Percentiles rank a stretch among this genome's conserved stretches.
These are phyloP conservation scores for Magallana gigas DNA, from an alignment of 1,140 invertebrate species.

Conservation along the genomic window DNA sequence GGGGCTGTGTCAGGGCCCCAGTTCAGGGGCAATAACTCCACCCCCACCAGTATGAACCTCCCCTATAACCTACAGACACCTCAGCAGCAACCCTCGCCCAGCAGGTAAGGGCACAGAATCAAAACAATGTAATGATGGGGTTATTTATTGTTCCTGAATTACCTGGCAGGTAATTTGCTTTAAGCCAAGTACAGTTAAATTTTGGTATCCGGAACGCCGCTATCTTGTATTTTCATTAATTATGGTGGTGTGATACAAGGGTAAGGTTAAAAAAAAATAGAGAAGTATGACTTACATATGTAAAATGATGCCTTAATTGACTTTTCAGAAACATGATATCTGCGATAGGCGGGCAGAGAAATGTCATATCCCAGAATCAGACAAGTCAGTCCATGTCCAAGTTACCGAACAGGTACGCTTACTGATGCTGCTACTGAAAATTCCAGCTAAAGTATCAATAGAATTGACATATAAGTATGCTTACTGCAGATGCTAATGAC, in stretches of 20 bases:
- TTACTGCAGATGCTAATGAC: no score
- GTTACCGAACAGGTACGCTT: slow-evolving; percentile 62
- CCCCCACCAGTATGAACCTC: slow-evolving; percentile 78
- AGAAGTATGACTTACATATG: no score
- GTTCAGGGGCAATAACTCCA: slow-evolving; percentile 71
- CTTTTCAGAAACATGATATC: slow-evolving; percentile 62
- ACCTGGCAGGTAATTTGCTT: no score
- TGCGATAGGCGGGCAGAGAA: slow-evolving; percentile 67
- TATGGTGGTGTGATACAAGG: no score
- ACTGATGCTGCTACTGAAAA: not conserved
- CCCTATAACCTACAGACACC: slow-evolving; percentile 70
- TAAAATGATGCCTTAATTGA: not conserved
- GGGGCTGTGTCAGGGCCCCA: slow-evolving; percentile 66
- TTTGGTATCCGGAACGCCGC: no score
- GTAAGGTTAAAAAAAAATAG: no score
- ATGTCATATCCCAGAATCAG: slow-evolving; percentile 59
- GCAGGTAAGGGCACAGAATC: slow-evolving; percentile 66
- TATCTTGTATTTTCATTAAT: no score
- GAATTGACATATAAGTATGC: no score
- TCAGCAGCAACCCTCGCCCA: slow-evolving; percentile 78
- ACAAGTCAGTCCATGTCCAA: slow-evolving; percentile 58
- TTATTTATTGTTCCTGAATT: no score
- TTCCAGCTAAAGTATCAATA: no score
- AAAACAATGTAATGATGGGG: not conserved
- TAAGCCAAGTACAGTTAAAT: no score